Base-by-base conservation (phyloP, 1,140 invertebrate genomes). In the Episyrphus balteatus region DNA sequence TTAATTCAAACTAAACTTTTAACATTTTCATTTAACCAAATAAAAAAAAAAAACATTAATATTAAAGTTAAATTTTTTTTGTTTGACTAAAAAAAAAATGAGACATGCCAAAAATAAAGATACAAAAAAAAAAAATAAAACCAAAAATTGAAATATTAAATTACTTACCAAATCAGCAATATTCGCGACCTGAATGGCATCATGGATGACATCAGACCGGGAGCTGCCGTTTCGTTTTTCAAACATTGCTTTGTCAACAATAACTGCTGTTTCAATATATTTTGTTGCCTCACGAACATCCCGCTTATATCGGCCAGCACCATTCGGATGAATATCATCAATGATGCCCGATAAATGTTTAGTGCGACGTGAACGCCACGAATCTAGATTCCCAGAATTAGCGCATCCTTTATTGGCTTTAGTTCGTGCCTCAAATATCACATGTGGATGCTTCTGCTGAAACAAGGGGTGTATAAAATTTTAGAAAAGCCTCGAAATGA, bases 111-210 rank as follows among this genome's bases (percentile, higher is more conserved):
- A 26, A 26, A 26, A 26, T 8, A 26, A 26, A 8, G 3, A 26
- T 5, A 26, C 8, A 26, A 5, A 5, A 26, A 26, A 26, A 26
- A 26, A 26, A 26, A 26, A 26, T 26, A 26, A 26, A 5, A 8
- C 21, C 3, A 26, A 5, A 26, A 26, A 26, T 26, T 5, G 21
- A 5, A 26, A 26, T 26, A 26, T 32, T 19, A 32, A 11, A 47
- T 26, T 45, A 76, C 85, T 81, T 70, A 92, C 90, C 81, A 95
- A 73, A 76, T 97, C 92, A 46, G 91, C 91, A 68, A 95, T 94
- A 72, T 97, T 96, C 42, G 90, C 91, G 54, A 95, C 89, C 78
- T 95, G 91, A 62, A 96, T 87, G 42, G 91, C 89, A 73, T 95
- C 92, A 62, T 91, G 87, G 47, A 95, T 84, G 44, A 95, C 89